Base-by-base conservation (phyloP, 1,140 invertebrate species). In the Holotrichia oblita region DNA sequence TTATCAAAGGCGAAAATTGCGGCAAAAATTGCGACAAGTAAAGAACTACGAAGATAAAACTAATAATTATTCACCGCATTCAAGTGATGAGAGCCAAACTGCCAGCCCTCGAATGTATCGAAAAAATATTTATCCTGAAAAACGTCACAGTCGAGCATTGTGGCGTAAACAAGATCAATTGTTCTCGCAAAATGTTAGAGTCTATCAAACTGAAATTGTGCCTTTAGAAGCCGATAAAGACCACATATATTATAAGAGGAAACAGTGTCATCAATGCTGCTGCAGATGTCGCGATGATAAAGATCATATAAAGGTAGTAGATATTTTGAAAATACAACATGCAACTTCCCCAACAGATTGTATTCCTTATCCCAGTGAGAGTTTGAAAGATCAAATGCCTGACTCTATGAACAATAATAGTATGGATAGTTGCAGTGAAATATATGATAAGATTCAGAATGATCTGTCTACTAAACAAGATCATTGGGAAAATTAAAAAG, bases 1-100 rank as follows among this genome's bases (percentile, higher is more conserved):
- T 84, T 93, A 94, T 84, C 91, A 91, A 86, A 89, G 92, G 81
- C 82, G 92, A 81, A 91, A 92, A 87, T 83, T 92, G 75, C 87
- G 91, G 44, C 89, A 90, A 83, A 89, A 90, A 83, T 86, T 87
- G 77, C 86, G 89, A 76, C 87, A 88, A 83, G 83, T 86, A n/a
- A 87, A 88, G 81, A 78, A 64, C 10, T 84, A 84, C 77, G 84
- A 85, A 12, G 83, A 85, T 55, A 86, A 84, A 76, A 79, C 78
- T 17, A 79, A 78, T 8, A 87, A 88, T 64, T 89, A 89, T 82
- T 83, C 88, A 55, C 88, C 88, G 20, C 89, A 90, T 77, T 91
- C 90, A 6, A 91, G 90, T 82, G 90, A 91, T 72, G 90, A 91
- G 69, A 91, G 90, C 81, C 87, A 89, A 72, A 89, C 88, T 40